Evolutionary conservation across 2,113 vertebrate genomes (phyloP), one percentile per base, ranked within the genome.

Genomic region (Potamarius usumacintae): DNA sequence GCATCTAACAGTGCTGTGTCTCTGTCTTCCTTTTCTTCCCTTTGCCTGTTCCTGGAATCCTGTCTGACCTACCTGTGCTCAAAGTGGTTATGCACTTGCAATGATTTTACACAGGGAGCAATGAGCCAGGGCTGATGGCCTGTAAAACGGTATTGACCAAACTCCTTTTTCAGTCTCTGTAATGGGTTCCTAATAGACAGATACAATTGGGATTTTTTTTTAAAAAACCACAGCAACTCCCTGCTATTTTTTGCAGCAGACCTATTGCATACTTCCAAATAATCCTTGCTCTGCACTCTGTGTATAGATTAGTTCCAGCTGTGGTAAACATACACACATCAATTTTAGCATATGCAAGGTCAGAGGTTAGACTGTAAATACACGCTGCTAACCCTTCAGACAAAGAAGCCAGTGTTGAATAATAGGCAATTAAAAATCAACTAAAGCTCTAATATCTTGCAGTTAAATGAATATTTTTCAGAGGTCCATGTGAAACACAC

Each of bases 391-490:
- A 83, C 83, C 79, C 25, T 58, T 79, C 50, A 89, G 80, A 86
- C 74, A 87, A 80, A 88, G 65, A 80, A 88, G 55, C 80, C 53
- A 77, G 58, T 18, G 5, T 81, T 77, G 82, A 85, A 87, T 87
- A 82, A 82, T 65, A 84, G 82, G 27, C 53, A 86, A 57, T 25
- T 48, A 50, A 81, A 76, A 52, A 78, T 53, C 83, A 84, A 72
- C 86, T 89, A 86, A 65, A 74, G 78, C 79, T 17, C 34, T 67
- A 34, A 63, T 63, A 7, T 17, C 78, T 42, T 80, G 17, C n/a
- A 14, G 58, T 83, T 87, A 89, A 85, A 84, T 85, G 85, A 87
- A 87, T 77, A 85, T 87, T 87, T 77, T 79, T 27, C 65, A 62
- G 86, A 87, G 50, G 83, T 63, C 65, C 14, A 65, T 25, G 22